Evolutionary conservation across 1,140 invertebrate genomes (phyloP).

Genomic region (Reticulitermes speratus): DNA sequence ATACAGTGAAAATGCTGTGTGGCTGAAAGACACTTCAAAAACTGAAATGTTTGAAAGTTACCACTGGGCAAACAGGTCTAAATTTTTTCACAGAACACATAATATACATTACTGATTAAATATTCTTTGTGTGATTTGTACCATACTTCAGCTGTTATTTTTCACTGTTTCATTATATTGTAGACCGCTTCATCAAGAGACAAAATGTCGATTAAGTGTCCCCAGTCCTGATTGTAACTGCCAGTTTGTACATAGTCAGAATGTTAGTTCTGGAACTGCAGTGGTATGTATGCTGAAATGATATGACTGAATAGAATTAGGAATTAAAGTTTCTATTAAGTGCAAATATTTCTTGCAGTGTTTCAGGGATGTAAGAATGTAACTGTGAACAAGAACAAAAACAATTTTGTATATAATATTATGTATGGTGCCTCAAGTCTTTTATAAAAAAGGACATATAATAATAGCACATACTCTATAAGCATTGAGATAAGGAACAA

Average conservation of each 20-base stretch:
- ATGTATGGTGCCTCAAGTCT: constrained; percentile 24
- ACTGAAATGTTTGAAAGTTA: too few species aligned
- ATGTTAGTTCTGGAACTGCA: constrained; percentile 6
- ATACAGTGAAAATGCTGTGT: too few species aligned
- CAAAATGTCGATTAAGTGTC: background rate
- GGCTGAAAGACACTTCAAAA: too few species aligned
- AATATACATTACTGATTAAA: too few species aligned
- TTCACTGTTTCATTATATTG: too few species aligned
- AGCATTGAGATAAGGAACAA: background rate
- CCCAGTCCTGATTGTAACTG: background rate
- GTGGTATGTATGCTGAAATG: background rate
- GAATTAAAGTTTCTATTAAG: background rate
- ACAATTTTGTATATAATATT: constrained; percentile 22
- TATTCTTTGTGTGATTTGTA: too few species aligned
- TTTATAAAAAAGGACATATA: background rate
- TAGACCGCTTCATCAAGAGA: background rate
- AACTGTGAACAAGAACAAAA: constrained; percentile 13
- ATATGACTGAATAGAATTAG: constrained; percentile 14
- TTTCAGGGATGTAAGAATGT: constrained; percentile 7
- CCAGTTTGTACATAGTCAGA: background rate
- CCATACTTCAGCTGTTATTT: too few species aligned
- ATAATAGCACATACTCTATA: constrained; percentile 12
- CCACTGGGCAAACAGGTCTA: too few species aligned
- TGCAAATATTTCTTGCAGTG: background rate
- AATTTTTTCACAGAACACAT: too few species aligned